Conservation (phyloP, 2,113 vertebrate species). For the Phalacrocorax aristotelis region DNA sequence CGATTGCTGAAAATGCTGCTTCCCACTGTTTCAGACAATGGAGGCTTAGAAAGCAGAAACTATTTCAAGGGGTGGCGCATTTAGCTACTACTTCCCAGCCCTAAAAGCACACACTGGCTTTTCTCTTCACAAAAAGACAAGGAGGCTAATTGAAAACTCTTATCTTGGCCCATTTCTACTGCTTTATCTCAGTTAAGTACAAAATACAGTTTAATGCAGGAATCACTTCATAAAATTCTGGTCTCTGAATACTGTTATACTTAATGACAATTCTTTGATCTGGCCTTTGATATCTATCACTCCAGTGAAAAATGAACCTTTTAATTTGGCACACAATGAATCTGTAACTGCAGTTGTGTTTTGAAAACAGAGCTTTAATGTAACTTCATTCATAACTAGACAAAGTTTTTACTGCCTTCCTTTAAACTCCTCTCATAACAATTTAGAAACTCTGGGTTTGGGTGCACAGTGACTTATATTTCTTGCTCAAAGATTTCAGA, state of each 20-base stretch:
- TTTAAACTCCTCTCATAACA: neutral
- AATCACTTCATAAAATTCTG: constrained; percentile 6
- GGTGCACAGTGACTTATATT: neutral
- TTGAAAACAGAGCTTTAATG: neutral
- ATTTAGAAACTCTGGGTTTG: neutral
- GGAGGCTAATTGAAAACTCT: constrained; percentile 50
- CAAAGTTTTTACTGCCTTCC: neutral
- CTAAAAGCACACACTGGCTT: constrained; percentile 27
- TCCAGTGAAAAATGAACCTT: neutral
- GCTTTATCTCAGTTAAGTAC: constrained; percentile 16
- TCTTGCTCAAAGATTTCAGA: neutral
- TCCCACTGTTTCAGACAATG: constrained; percentile 54
- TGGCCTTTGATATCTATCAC: neutral
- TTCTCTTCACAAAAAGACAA: constrained; percentile 33
- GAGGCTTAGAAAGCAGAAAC: constrained; percentile 25
- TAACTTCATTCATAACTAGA: neutral
- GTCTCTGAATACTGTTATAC: neutral
- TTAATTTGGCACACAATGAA: neutral
- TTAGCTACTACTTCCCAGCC: constrained; percentile 11
- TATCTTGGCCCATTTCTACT: constrained; percentile 18
- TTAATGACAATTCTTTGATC: constrained; percentile 1
- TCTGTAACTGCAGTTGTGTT: neutral
- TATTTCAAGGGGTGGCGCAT: constrained; percentile 22
- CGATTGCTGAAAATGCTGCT: constrained; percentile 3
- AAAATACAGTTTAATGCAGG: neutral